Base-by-base conservation (phyloP, 2,113 vertebrate genomes). In the Nesoenas mayeri region DNA sequence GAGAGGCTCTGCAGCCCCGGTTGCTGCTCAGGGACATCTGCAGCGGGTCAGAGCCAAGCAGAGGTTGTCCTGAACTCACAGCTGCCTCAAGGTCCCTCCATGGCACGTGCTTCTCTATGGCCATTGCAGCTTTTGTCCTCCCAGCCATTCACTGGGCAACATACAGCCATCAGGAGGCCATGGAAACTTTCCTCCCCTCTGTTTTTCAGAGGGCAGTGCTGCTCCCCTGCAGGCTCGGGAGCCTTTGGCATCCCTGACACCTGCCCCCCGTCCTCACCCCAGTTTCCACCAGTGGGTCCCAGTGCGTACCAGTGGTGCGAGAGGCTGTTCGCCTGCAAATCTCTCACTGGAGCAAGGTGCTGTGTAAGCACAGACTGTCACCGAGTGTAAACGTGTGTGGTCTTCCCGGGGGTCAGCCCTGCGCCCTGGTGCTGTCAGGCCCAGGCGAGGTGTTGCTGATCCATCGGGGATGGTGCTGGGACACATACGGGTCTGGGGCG, bases 401-500 rank as follows among this genome's bases (percentile, higher is more conserved):
- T 66, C 29, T 48, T 89, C n/a, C 82, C 4, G 3, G 80, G 29
- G 70, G 82, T 89, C 94, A 67, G 88, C 71, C 26, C 36, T 3
- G 0, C 1, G 2, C 10, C 40, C 24, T 3, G 2, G 26, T 62
- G 83, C 95, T 95, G 96, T 96, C 91, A 93, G 93, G 77, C 83
- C 6, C 79, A 65, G 72, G 66, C 61, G 10, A 93, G 95, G 94
- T 97, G 97, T 93, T 94, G 92, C 93, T 90, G 97, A 97, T 95
- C 81, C 22, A 7, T 73, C 10, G 36, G 79, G 79, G 48, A 74
- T 94, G 89, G 85, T 12, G n/a, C 40, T 71, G 67, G 90, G 80
- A 83, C 34, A 14, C 15, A 2, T 15, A 69, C 0, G 1, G 66
- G 69, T 47, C 32, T 11, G 20, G 32, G 31, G n/a, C 5, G 0